phyloP scores from a whole-genome alignment of 2,888 invertebrate species.

The Calameuta idolon region DNA sequence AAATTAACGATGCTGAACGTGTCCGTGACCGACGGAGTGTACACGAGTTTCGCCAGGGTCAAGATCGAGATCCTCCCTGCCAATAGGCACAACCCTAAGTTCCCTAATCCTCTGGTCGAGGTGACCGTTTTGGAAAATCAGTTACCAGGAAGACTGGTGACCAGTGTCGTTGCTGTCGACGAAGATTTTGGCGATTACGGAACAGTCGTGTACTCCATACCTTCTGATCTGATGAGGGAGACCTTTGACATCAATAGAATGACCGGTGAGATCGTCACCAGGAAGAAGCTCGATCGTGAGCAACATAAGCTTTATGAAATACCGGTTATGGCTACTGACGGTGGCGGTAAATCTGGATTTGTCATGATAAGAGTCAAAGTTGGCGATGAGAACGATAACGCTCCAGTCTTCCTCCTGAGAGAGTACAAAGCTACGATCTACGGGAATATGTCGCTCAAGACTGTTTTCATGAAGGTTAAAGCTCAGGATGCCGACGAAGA shows the following conservation, averaged over 20 bases:
- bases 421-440: conserved; percentile 83
- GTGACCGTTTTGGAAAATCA: conserved; percentile 86
- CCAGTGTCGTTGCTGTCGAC: conserved; percentile 82
- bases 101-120: conserved; percentile 82
- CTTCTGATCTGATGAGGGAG: conserved; percentile 79
- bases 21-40: conserved; percentile 95
- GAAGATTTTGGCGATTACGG: conserved; percentile 85
- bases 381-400: conserved; percentile 86
- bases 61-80: conserved; percentile 83
- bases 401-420: conserved; percentile 80
- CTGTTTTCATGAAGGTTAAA: conserved; percentile 74
- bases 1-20: conserved; percentile 83
- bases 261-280: conserved; percentile 79
- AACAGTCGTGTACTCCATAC: conserved; percentile 80
- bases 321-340: conserved; percentile 85
- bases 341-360: conserved; percentile 82
- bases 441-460: conserved; percentile 71
- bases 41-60: conserved; percentile 87
- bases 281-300: conserved; percentile 81
- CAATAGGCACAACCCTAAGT: conserved; percentile 84
- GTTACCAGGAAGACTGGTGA: conserved; percentile 79
- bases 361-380: conserved; percentile 84
- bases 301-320: conserved; percentile 77
- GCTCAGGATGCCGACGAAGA: conserved; percentile 87
- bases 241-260: conserved; percentile 79